Base-by-base conservation (phyloP, 2,113 vertebrate genomes). In the Macrotis lagotis region DNA sequence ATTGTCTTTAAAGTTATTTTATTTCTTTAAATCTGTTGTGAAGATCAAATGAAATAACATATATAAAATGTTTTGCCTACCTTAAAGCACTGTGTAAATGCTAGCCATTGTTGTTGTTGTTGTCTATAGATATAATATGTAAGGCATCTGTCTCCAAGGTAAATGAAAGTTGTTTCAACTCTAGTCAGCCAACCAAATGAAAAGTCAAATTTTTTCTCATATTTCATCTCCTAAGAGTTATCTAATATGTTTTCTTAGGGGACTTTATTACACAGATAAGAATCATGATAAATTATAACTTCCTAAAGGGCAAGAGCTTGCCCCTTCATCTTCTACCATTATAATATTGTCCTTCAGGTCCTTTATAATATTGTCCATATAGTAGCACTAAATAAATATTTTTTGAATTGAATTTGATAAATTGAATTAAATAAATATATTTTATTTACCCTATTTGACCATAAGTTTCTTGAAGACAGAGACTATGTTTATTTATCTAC, bases 21-120 rank as follows among this genome's bases (percentile, higher is more conserved):
- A 66, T 50, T 74, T 90, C n/a, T 95, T 14, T 25, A 59, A 22
- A 92, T 92, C 91, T 95, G 14, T 94, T 94, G 94, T 89, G 90
- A 91, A 90, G 90, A 94, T 51, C 88, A 50, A 83, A 83, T 83
- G n/a, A 83, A 24, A 83, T 83, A 83, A 83, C 0, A 83, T n/a
- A 83, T 83, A n/a, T 83, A 83, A 83, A 83, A 19, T 83, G 22
- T 19, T 83, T 22, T 83, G 19, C 66, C 44, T 8, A 44, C 2
- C 66, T 83, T 83, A 44, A 83, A 83, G 66, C n/a, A 44, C 5
- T 44, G 11, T 22, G 2, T 44, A 44, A 44, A 83, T 83, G 6
- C n/a, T 83, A 8, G n/a, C n/a, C n/a, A 44, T 83, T 24, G n/a
- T 19, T 83, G 37, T 55, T 28, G 53, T 83, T 83, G n/a, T 83